phyloP scores from a whole-genome alignment of 2,113 vertebrate species.

The Coracopsis vasa region DNA sequence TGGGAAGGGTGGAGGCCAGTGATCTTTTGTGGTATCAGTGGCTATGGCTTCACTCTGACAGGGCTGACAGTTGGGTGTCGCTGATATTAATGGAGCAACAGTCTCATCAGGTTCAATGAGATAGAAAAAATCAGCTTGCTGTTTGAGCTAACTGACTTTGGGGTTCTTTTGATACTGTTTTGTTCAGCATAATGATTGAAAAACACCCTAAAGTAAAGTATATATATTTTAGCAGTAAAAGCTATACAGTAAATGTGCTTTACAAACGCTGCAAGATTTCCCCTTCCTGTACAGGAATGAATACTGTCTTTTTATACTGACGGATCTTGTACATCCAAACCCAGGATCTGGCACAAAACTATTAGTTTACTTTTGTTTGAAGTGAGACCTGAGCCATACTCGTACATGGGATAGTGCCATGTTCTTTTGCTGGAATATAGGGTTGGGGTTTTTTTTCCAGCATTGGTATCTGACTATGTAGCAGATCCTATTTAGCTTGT shows the following conservation, averaged over 20 bases:
- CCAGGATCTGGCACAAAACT: not conserved
- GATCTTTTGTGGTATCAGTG: not conserved
- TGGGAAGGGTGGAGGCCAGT: fast-evolving
- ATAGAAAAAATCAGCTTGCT: not conserved
- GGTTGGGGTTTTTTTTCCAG: fast-evolving
- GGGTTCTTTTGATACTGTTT: fast-evolving
- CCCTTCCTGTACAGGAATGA: not conserved
- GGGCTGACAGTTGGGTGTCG: not conserved
- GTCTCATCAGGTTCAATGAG: not conserved
- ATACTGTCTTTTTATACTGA: not conserved
- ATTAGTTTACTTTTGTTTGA: not conserved
- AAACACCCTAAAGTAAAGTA: fast-evolving
- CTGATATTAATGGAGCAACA: not conserved
- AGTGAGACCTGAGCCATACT: not conserved
- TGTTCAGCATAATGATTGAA: not conserved
- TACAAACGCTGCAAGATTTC: not conserved
- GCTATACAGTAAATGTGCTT: not conserved
- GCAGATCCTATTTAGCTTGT: not conserved
- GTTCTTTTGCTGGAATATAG: not conserved
- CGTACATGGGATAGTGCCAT: no score
- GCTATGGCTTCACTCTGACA: not conserved
- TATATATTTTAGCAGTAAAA: not conserved
- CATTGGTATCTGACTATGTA: not conserved
- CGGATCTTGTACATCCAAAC: not conserved
- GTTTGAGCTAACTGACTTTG: not conserved